These are phyloP conservation scores for Sericinus montela DNA, from an alignment of 2,888 invertebrate genomes.

Conservation along the genomic window DNA sequence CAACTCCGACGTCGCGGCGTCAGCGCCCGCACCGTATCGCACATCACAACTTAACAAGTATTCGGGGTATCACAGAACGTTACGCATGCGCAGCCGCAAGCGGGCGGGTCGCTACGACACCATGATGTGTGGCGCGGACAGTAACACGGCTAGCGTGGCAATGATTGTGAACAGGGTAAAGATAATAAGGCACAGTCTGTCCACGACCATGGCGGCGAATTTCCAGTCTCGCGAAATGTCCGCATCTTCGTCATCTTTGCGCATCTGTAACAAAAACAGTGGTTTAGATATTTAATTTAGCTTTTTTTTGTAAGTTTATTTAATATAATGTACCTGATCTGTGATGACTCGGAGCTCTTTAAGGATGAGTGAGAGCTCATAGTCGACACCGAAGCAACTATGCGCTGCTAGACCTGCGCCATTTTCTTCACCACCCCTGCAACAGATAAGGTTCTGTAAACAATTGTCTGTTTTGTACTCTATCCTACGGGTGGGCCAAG, in stretches of 20 bases:
- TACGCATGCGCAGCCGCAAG: slow-evolving; percentile 71
- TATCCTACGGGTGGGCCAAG: slow-evolving; percentile 69
- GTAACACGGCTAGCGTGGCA: slow-evolving; percentile 97
- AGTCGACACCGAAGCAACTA: slow-evolving; percentile 94
- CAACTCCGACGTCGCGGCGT: slow-evolving; percentile 66
- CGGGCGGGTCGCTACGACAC: slow-evolving; percentile 87
- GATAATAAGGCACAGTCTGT: slow-evolving; percentile 99
- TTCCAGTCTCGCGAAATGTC: slow-evolving; percentile 99
- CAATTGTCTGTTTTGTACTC: slow-evolving; percentile 61
- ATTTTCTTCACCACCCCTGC: slow-evolving; percentile 80
- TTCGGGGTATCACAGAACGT: slow-evolving; percentile 85
- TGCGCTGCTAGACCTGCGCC: slow-evolving; percentile 89
- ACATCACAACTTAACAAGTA: slow-evolving; percentile 83
- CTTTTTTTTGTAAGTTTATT: not conserved
- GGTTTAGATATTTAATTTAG: not conserved
- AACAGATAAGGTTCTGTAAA: slow-evolving; percentile 63
- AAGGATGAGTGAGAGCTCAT: slow-evolving; percentile 96
- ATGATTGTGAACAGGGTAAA: slow-evolving; percentile 99
- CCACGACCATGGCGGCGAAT: slow-evolving; percentile 99
- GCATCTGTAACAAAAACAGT: slow-evolving; percentile 82
- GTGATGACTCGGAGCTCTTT: slow-evolving; percentile 97
- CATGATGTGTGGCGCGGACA: slow-evolving; percentile 97
- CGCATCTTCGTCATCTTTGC: slow-evolving; percentile 95
- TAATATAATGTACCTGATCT: slow-evolving; percentile 81
- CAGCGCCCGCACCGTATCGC: slow-evolving; percentile 68